Evolutionary conservation across 2,113 vertebrate species (phyloP).

Genomic region (Vanacampus margaritifer): DNA sequence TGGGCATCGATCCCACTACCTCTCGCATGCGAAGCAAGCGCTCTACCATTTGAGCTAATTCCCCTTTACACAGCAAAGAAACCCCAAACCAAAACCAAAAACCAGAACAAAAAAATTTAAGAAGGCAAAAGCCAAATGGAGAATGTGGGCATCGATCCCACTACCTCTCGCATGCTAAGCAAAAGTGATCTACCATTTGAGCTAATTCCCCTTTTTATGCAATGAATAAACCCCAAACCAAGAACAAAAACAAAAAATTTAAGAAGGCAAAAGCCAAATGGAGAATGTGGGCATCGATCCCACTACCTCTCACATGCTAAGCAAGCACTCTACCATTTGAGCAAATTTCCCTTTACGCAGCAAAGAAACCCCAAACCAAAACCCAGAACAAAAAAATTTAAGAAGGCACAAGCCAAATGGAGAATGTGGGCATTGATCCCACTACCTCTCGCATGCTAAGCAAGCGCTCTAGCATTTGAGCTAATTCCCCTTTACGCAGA

Average conservation of each 20-base stretch:
- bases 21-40: conserved; percentile 76
- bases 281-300: too few species aligned
- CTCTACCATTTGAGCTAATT: conserved; percentile 84
- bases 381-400: too few species aligned
- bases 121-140: conserved; percentile 17
- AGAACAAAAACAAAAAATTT: too few species aligned
- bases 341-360: too few species aligned
- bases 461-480: conserved; percentile 82
- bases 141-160: conserved; percentile 59
- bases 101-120: neutral
- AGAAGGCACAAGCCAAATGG: conserved; percentile 4
- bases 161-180: conserved; percentile 77
- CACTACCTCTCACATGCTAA: too few species aligned
- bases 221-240: too few species aligned
- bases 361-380: too few species aligned
- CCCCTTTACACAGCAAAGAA: conserved; percentile 36
- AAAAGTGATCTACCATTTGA: conserved; percentile 79
- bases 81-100: too few species aligned
- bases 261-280: too few species aligned
- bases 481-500: conserved; percentile 66
- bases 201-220: too few species aligned
- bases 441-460: conserved; percentile 77
- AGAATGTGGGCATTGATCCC: conserved; percentile 64
- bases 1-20: conserved; percentile 70
- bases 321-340: too few species aligned